phyloP scores from a whole-genome alignment of 2,888 invertebrate species.

The Sarcophaga carnaria region DNA sequence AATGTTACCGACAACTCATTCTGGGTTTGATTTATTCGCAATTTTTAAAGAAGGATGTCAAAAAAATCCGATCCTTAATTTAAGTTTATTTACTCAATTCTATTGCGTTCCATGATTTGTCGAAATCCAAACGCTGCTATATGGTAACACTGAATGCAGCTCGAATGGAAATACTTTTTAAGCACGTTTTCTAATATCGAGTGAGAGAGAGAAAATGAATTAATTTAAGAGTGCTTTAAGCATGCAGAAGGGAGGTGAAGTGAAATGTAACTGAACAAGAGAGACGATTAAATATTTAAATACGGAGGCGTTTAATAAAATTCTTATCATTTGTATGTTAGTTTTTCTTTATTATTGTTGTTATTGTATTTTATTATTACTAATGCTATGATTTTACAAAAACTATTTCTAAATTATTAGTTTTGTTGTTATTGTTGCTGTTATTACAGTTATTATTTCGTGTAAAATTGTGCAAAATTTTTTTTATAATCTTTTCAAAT shows the following conservation, averaged over 20 bases:
- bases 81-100: too few relatives aligned
- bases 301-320: constrained; percentile 46
- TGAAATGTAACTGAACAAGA: constrained; percentile 8
- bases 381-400: constrained; percentile 31
- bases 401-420: constrained; percentile 10
- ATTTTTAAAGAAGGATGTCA: too few relatives aligned
- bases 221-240: background rate
- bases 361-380: constrained; percentile 9
- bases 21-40: too few relatives aligned
- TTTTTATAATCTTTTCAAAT: background rate
- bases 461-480: constrained; percentile 24
- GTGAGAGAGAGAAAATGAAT: background rate
- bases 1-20: too few relatives aligned
- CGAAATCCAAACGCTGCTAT: background rate
- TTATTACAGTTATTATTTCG: constrained; percentile 17
- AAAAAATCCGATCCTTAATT: too few relatives aligned
- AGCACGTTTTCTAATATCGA: background rate
- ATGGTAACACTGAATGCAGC: background rate
- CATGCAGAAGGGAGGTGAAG: background rate
- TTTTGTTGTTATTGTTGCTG: constrained; percentile 1
- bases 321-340: constrained; percentile 50
- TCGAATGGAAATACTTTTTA: background rate
- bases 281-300: constrained; percentile 33
- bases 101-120: background rate
- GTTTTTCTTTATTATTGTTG: background rate